phyloP scores from a whole-genome alignment of 2,113 vertebrate species.

The Gallinago undulata region DNA sequence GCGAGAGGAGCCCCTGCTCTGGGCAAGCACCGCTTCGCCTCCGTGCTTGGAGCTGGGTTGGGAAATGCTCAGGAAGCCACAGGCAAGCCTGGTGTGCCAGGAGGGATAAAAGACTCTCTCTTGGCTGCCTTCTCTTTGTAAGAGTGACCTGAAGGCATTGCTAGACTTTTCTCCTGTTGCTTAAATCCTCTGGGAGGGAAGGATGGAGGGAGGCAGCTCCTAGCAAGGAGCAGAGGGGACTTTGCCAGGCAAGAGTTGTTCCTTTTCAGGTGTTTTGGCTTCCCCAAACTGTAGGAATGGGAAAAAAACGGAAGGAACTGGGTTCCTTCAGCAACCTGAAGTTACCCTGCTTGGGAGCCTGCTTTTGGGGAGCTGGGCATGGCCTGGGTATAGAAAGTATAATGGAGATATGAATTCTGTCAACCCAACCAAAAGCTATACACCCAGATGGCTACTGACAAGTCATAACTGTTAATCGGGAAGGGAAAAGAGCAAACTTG shows the following conservation, averaged over 20 bases:
- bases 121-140: background rate
- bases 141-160: background rate
- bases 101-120: background rate
- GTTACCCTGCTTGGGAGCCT: background rate
- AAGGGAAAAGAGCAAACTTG: background rate
- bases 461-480: background rate
- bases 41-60: rapidly evolving
- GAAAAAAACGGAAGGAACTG: background rate
- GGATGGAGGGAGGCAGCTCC: background rate
- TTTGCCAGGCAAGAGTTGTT: background rate
- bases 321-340: background rate
- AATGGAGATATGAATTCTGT: background rate
- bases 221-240: rapidly evolving
- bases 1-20: background rate
- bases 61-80: background rate
- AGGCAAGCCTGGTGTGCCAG: background rate
- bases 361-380: background rate
- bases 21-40: background rate
- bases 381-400: background rate
- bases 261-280: background rate
- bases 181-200: background rate
- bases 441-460: background rate
- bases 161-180: background rate
- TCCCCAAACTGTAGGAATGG: background rate
- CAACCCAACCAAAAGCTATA: background rate